Percentiles rank a stretch among this genome's conserved stretches.
Evolutionary conservation across 2,797 vertebrate genomes (phyloP).

Genomic region (Odontamblyopus rebecca): DNA sequence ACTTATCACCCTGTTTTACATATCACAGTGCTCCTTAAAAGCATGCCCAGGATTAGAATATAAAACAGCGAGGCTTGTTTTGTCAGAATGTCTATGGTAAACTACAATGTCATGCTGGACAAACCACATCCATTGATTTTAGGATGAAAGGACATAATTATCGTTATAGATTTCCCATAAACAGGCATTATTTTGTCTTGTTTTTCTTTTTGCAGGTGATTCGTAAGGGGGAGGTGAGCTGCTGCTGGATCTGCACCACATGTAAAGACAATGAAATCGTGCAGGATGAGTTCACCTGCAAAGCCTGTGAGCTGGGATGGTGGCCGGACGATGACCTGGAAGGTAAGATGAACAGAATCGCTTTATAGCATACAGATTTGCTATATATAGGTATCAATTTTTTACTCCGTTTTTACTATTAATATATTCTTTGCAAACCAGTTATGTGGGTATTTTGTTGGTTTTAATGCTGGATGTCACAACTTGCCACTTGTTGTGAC

Average conservation of each 20-base stretch:
- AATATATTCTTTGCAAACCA: not conserved
- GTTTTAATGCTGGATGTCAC: not conserved
- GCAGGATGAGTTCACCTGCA: conserved; percentile 98
- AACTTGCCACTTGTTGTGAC: not conserved
- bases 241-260: conserved; percentile 99
- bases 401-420: not conserved
- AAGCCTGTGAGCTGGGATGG: conserved; percentile 96
- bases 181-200: conserved; percentile 14
- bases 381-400: not conserved
- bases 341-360: conserved; percentile 75
- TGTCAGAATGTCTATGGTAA: conserved; percentile 35
- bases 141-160: conserved; percentile 10
- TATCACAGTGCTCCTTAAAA: conserved; percentile 56
- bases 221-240: conserved; percentile 97
- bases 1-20: conserved; percentile 71
- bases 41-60: conserved; percentile 48
- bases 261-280: conserved; percentile 97
- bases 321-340: conserved; percentile 90
- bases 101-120: conserved; percentile 6
- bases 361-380: not conserved
- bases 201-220: conserved; percentile 83
- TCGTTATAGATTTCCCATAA: conserved; percentile 14
- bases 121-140: conserved; percentile 21
- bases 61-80: conserved; percentile 56
- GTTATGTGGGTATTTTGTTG: not conserved